A percentile compares a stretch with the other conserved stretches of the same genome.
Conservation (phyloP, 2,888 invertebrate genomes). For the Caenorhabditis sp. region DNA sequence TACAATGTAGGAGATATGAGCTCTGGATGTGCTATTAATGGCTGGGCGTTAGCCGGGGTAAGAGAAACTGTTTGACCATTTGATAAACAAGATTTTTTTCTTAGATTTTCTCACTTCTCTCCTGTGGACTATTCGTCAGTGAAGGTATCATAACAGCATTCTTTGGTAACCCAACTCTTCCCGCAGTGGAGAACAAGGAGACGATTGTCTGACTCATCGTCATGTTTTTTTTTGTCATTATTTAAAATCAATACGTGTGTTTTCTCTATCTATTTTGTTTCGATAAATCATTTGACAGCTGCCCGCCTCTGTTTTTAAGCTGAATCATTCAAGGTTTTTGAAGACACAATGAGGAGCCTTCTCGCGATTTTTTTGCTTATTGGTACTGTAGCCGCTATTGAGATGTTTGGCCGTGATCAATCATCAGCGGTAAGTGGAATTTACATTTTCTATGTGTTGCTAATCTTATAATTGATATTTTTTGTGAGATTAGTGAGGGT, state of each 20-base stretch:
- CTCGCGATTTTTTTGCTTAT: conserved; percentile 19
- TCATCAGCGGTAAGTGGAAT: conserved; percentile 39
- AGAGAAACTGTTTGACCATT: conserved; percentile 13
- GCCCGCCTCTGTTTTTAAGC: not conserved
- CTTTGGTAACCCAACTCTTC: conserved; percentile 49
- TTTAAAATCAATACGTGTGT: conserved; percentile 1
- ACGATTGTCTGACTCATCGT: conserved; percentile 21
- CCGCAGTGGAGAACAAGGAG: conserved; percentile 42
- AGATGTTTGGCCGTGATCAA: conserved; percentile 51
- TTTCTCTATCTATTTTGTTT: conserved; percentile 1
- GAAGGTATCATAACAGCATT: conserved; percentile 68
- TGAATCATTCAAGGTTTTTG: conserved; percentile 3
- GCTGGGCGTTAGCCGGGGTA: conserved; percentile 69
- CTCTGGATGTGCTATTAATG: conserved; percentile 67
- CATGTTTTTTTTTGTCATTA: not conserved
- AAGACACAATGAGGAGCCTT: conserved; percentile 33
- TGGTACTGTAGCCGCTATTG: conserved; percentile 31
- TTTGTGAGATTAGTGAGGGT: not conserved
- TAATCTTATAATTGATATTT: not conserved
- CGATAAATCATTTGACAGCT: conserved; percentile 4
- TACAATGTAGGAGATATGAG: conserved; percentile 51
- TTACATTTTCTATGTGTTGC: not conserved
- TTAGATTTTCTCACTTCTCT: conserved; percentile 67
- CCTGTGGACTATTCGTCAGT: conserved; percentile 66
- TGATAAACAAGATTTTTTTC: not conserved